Conservation (phyloP, 2,888 invertebrate species). For the Anthophora plumipes region DNA sequence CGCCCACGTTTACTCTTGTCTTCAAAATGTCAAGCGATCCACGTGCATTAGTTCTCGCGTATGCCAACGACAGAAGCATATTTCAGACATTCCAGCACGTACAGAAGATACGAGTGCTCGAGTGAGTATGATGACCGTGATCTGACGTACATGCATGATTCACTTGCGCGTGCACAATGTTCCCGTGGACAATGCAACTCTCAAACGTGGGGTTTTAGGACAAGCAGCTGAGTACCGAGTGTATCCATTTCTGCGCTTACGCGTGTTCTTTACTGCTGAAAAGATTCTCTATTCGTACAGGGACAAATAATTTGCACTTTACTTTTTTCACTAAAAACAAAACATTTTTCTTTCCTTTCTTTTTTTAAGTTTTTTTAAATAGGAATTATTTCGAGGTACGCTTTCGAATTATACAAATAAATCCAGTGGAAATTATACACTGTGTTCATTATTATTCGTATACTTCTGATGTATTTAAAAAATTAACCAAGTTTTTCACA, state of each 20-base stretch:
- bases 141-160: slow-evolving; percentile 41
- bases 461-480: too few species aligned
- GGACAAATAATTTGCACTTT: neutral
- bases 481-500: too few species aligned
- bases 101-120: slow-evolving; percentile 47
- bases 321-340: neutral
- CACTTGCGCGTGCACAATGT: slow-evolving; percentile 35
- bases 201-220: slow-evolving; percentile 12
- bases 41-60: slow-evolving; percentile 27
- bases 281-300: neutral
- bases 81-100: slow-evolving; percentile 59
- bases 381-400: too few species aligned
- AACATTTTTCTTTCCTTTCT: too few species aligned
- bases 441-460: too few species aligned
- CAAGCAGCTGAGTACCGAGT: neutral
- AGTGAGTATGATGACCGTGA: slow-evolving; percentile 52
- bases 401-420: too few species aligned
- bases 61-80: slow-evolving; percentile 24
- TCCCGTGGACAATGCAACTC: slow-evolving; percentile 14
- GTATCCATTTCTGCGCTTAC: neutral
- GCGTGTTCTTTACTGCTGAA: neutral
- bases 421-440: too few species aligned
- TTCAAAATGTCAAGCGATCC: slow-evolving; percentile 38
- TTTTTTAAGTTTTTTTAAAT: too few species aligned
- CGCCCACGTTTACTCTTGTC: slow-evolving; percentile 3